These are phyloP conservation scores for Bufotes viridis DNA, from an alignment of 2,797 vertebrate species.

Conservation along the genomic window DNA sequence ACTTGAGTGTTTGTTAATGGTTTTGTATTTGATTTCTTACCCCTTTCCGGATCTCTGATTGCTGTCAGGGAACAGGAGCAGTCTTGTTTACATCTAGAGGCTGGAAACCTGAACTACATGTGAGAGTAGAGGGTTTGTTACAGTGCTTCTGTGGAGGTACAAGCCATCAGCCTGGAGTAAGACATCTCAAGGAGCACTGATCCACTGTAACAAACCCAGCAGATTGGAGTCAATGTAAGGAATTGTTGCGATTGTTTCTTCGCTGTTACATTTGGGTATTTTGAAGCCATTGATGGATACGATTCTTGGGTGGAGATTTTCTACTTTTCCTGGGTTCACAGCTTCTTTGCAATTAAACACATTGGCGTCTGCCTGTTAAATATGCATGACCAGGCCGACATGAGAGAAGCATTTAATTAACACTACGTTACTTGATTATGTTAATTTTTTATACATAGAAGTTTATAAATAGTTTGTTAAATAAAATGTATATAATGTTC, in stretches of 20 bases:
- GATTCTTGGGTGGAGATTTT: background rate
- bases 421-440: constrained; percentile 11
- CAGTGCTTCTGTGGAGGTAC: too few relatives aligned
- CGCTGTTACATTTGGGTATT: background rate
- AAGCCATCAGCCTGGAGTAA: too few relatives aligned
- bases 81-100: too few relatives aligned
- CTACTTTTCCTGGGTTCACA: background rate
- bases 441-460: background rate
- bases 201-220: background rate
- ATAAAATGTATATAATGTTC: background rate
- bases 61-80: background rate
- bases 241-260: too few relatives aligned
- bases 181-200: background rate
- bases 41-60: background rate
- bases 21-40: background rate
- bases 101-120: too few relatives aligned
- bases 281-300: too few relatives aligned
- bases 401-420: constrained; percentile 35
- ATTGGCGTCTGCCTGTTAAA: background rate
- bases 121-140: background rate
- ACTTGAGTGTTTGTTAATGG: background rate
- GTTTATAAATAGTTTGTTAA: constrained; percentile 2
- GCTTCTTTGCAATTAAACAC: background rate
- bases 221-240: background rate
- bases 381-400: background rate